Evolutionary conservation across 2,113 vertebrate genomes (phyloP).

Genomic region (Phaethornis superciliosus): DNA sequence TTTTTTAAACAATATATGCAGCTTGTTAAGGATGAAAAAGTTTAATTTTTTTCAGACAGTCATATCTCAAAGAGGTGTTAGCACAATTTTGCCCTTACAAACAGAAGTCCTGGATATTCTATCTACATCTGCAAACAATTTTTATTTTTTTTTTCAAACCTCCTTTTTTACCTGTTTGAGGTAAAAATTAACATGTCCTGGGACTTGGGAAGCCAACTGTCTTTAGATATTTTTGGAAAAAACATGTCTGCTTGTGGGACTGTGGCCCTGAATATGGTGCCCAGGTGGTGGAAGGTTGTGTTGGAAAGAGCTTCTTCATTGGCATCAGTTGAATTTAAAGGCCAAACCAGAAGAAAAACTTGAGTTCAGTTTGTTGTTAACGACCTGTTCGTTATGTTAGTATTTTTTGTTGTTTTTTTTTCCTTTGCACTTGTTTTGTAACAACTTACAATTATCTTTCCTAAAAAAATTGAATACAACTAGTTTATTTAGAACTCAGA

Average conservation of each 20-base stretch:
- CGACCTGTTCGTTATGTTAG: background rate
- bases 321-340: background rate
- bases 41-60: background rate
- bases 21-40: background rate
- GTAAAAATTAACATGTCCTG: too few relatives aligned
- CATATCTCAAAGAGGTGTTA: background rate
- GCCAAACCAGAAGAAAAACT: background rate
- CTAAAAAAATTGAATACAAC: background rate
- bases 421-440: background rate
- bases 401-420: background rate
- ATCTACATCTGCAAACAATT: background rate
- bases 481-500: background rate
- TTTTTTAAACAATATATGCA: background rate
- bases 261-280: background rate
- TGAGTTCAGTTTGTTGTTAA: background rate
- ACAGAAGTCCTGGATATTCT: background rate
- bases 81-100: background rate
- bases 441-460: background rate
- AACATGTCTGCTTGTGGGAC: background rate
- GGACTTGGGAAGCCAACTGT: background rate
- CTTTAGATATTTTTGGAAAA: background rate
- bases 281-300: accelerated
- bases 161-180: background rate
- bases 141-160: background rate
- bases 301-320: background rate